These are phyloP conservation scores for Lissocephala sabroskyi DNA, from an alignment of 2,888 invertebrate genomes.

Conservation along the genomic window DNA sequence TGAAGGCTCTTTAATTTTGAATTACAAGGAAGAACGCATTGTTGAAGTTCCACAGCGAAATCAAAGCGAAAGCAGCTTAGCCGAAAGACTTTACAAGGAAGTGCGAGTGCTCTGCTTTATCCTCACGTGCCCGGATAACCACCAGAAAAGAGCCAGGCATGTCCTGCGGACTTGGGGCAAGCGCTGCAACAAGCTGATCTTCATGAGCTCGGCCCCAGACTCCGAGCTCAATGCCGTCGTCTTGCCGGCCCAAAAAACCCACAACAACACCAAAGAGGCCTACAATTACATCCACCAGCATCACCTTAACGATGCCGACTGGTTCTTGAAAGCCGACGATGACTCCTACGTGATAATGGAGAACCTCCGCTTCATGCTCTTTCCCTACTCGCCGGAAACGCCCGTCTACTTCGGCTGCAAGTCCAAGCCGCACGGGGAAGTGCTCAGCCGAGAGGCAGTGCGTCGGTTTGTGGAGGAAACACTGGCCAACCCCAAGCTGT, in stretches of 20 bases:
- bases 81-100: constrained; percentile 80
- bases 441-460: constrained; percentile 14
- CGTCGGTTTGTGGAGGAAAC: constrained; percentile 7
- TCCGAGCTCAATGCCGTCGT: constrained; percentile 81
- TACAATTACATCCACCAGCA: constrained; percentile 89
- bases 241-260: constrained; percentile 86
- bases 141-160: constrained; percentile 88
- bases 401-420: constrained; percentile 92
- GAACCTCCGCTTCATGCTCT: constrained; percentile 91
- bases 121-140: constrained; percentile 92
- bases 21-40: too few species aligned
- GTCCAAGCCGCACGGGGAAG: constrained; percentile 79
- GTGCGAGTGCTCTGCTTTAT: constrained; percentile 95
- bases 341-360: constrained; percentile 96
- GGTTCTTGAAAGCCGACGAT: constrained; percentile 99
- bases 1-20: too few species aligned
- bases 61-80: too few species aligned
- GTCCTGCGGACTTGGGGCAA: constrained; percentile 96
- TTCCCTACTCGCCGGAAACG: constrained; percentile 79
- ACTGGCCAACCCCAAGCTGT: constrained; percentile 9
- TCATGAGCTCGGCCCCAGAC: constrained; percentile 87
- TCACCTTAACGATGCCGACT: constrained; percentile 88
- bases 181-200: constrained; percentile 86
- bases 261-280: constrained; percentile 91
- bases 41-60: too few species aligned